Percentiles rank a stretch among this genome's conserved stretches.
Evolutionary conservation across 2,797 vertebrate genomes (phyloP).

Genomic region (Gambusia yucatana): DNA sequence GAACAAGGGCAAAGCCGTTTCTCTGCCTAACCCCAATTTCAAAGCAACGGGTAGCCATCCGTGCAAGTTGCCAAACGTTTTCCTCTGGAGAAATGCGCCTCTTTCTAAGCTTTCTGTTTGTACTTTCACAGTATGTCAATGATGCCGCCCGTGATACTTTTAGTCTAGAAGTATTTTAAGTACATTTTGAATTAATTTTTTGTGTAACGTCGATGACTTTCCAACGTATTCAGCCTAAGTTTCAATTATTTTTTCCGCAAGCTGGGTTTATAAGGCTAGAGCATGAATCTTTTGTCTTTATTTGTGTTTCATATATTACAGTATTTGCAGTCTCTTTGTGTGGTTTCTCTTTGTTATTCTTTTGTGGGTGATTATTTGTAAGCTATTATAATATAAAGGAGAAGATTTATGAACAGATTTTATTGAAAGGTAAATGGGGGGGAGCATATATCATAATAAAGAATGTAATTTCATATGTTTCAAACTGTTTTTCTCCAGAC

Average conservation of each 20-base stretch:
- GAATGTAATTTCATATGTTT: slow-evolving; percentile 30
- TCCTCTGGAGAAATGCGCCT: slow-evolving; percentile 6
- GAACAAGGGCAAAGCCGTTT: slow-evolving; percentile 12
- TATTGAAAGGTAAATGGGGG: slow-evolving; percentile 18
- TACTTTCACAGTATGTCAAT: slow-evolving; percentile 34
- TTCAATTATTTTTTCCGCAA: slow-evolving; percentile 9
- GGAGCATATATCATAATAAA: slow-evolving; percentile 39
- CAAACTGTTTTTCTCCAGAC: not conserved
- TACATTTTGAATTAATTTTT: slow-evolving; percentile 51
- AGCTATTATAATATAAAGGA: slow-evolving; percentile 21
- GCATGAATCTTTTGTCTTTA: slow-evolving; percentile 51
- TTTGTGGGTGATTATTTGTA: slow-evolving; percentile 47
- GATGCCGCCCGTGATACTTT: slow-evolving; percentile 9
- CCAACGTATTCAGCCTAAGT: slow-evolving; percentile 15
- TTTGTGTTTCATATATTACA: slow-evolving; percentile 28
- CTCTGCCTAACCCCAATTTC: slow-evolving; percentile 20
- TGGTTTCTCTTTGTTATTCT: slow-evolving; percentile 41
- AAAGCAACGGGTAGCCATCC: slow-evolving; percentile 29
- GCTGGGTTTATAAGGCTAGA: slow-evolving; percentile 20
- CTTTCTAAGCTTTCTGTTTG: slow-evolving; percentile 27
- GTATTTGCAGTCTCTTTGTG: slow-evolving; percentile 44
- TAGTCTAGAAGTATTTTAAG: slow-evolving; percentile 40
- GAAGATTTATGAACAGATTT: slow-evolving; percentile 24
- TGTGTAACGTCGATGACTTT: slow-evolving; percentile 28
- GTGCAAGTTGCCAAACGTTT: slow-evolving; percentile 66